Conservation (phyloP, 2,888 invertebrate species). For the Lymantria dispar region DNA sequence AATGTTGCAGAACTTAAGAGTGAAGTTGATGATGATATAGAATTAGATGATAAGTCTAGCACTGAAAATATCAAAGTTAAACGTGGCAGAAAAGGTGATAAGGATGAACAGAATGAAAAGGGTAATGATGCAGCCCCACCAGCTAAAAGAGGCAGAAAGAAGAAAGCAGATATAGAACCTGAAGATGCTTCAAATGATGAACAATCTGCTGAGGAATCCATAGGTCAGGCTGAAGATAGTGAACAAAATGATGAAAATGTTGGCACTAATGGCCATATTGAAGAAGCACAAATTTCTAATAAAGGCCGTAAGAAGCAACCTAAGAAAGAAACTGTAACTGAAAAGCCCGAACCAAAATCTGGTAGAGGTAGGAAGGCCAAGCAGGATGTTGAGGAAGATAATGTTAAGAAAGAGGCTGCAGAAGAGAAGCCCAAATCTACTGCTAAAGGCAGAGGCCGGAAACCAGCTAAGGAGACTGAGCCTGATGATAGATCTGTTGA, state of each 20-base stretch:
- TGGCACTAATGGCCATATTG: conserved; percentile 54
- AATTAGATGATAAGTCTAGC: conserved; percentile 30
- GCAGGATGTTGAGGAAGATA: conserved; percentile 41
- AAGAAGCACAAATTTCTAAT: conserved; percentile 39
- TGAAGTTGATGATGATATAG: conserved; percentile 32
- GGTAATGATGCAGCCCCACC: conserved; percentile 48
- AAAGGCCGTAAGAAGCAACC: conserved; percentile 60
- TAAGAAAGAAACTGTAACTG: conserved; percentile 55
- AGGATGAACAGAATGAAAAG: conserved; percentile 40
- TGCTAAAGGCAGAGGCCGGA: conserved; percentile 56
- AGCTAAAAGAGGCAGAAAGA: conserved; percentile 64
- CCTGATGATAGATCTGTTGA: conserved; percentile 46
- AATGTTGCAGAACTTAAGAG: conserved; percentile 31
- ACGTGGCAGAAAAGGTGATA: conserved; percentile 56
- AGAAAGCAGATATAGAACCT: conserved; percentile 42
- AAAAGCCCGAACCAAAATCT: conserved; percentile 46
- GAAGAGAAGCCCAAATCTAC: conserved; percentile 55
- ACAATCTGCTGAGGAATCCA: conserved; percentile 46
- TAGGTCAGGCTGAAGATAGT: conserved; percentile 38
- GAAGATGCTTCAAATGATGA: conserved; percentile 46
- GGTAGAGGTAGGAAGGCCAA: conserved; percentile 55
- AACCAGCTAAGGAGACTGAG: conserved; percentile 46
- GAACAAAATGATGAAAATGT: conserved; percentile 46
- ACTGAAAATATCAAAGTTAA: conserved; percentile 48
- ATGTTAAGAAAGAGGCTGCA: conserved; percentile 27